A percentile compares a stretch with the other conserved stretches of the same genome.
phyloP scores from a whole-genome alignment of 1,140 invertebrate species.

The Drepana arcuata region DNA sequence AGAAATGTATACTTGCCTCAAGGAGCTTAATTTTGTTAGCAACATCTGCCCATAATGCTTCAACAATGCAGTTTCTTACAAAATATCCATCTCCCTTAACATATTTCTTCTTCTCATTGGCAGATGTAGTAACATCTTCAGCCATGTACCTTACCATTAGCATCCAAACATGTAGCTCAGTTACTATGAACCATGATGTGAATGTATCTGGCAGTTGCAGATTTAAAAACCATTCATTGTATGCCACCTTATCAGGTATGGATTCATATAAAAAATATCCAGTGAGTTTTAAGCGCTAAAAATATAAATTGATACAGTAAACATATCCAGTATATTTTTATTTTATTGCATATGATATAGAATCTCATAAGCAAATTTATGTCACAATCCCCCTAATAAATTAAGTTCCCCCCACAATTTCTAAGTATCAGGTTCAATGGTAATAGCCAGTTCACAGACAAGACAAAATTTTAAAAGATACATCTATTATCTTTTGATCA shows the following conservation, averaged over 20 bases:
- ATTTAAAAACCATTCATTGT: constrained; percentile 75
- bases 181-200: constrained; percentile 87
- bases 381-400: too few relatives aligned
- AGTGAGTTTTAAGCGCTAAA: constrained; percentile 73
- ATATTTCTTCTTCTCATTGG: constrained; percentile 54
- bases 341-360: too few relatives aligned
- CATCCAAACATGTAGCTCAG: constrained; percentile 90
- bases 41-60: constrained; percentile 88
- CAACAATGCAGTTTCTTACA: constrained; percentile 81
- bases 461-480: too few relatives aligned
- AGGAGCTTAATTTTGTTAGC: constrained; percentile 79
- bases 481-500: too few relatives aligned
- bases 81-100: constrained; percentile 76
- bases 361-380: too few relatives aligned
- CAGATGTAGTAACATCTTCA: constrained; percentile 69
- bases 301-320: too few relatives aligned
- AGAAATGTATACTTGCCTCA: constrained; percentile 75
- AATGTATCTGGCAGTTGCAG: constrained; percentile 84
- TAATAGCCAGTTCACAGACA: too few relatives aligned
- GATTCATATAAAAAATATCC: constrained; percentile 77
- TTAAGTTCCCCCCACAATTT: too few relatives aligned
- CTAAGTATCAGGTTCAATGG: too few relatives aligned
- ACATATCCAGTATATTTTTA: too few relatives aligned
- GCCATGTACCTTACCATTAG: constrained; percentile 82
- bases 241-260: constrained; percentile 75